Base-by-base conservation (phyloP, 2,888 invertebrate genomes). In the Drosophila basisetae region DNA sequence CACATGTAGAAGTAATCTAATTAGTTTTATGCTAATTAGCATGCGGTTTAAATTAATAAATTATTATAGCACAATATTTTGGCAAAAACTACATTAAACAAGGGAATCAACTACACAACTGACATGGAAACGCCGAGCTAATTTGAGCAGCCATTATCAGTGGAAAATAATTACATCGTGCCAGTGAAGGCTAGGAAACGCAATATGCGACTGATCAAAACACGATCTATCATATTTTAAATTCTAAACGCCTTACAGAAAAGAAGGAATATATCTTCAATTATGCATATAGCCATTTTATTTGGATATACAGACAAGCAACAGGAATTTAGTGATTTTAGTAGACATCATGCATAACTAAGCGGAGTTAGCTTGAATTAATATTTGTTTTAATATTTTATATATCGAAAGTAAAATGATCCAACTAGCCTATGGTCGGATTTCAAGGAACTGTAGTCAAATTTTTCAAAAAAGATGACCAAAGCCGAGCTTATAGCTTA, bases 401-500 rank as follows among this genome's bases (percentile, higher is more conserved):
- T 28, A 4, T 31, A 13, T 31, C n/a, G 41, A 64, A 25, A 18
- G 35, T 11, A 52, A 60, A 68, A 53, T 43, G 61, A 53, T 25
- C 22, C 53, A 59, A 43, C 22, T 39, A 37, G 49, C 41, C 22
- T 37, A 59, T 41, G 68, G 39, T 50, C 59, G 70, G 59, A 60
- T 37, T 60, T 33, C 18, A 13, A 54, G 31, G 37, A 68, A 49
- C 52, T 31, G 2, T 35, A 33, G 43, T 54, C 28, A 50, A 28
- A 16, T 16, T 43, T 33, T 37, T 37, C 13, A 25, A 33, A 41
- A 41, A 47, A 25, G 16, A 25, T 47, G 47, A 47, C 47, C 16
- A 35, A 16, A 11, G 11, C 95, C 95, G 97, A 68, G 33, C 5
- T 95, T 95, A 98, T 66, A 98, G 94, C 92, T 97, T 97, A 94